Conservation (phyloP, 2,888 invertebrate genomes). For the Conistra vaccinii region DNA sequence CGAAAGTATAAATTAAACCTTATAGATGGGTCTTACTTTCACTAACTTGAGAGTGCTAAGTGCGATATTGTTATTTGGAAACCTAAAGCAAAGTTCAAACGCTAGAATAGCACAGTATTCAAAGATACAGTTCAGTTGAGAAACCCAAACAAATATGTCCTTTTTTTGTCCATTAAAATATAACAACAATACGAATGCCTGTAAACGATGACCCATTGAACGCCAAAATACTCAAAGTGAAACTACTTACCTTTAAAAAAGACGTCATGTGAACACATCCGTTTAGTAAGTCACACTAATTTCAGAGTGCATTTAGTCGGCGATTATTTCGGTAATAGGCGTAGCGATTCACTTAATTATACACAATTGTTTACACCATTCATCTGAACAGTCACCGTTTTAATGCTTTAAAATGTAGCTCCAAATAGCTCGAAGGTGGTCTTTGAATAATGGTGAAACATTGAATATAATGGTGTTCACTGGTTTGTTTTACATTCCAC, state of each 20-base stretch:
- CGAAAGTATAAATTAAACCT: not conserved
- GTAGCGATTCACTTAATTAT: conserved; percentile 83
- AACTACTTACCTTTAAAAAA: conserved; percentile 20
- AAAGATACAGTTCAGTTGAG: not conserved
- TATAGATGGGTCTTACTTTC: not conserved
- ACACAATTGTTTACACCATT: conserved; percentile 81
- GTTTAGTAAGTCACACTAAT: conserved; percentile 79
- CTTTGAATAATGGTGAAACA: conserved; percentile 48
- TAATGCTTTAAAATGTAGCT: conserved; percentile 75
- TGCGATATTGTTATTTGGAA: not conserved
- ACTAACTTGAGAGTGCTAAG: not conserved
- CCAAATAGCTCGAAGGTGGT: conserved; percentile 78
- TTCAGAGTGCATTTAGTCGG: conserved; percentile 80
- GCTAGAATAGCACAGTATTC: not conserved
- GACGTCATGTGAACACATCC: conserved; percentile 75
- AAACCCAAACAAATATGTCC: not conserved
- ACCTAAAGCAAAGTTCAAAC: not conserved
- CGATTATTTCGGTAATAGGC: conserved; percentile 82
- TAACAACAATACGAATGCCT: conserved; percentile 2
- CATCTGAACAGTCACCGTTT: conserved; percentile 76
- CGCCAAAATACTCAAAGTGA: conserved; percentile 15
- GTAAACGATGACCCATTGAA: conserved; percentile 2
- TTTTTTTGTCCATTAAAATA: not conserved
- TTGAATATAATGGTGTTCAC: conserved; percentile 35
- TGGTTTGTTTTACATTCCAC: conserved; percentile 35